phyloP scores from a whole-genome alignment of 2,888 invertebrate species.

The Rhogogaster chlorosoma region DNA sequence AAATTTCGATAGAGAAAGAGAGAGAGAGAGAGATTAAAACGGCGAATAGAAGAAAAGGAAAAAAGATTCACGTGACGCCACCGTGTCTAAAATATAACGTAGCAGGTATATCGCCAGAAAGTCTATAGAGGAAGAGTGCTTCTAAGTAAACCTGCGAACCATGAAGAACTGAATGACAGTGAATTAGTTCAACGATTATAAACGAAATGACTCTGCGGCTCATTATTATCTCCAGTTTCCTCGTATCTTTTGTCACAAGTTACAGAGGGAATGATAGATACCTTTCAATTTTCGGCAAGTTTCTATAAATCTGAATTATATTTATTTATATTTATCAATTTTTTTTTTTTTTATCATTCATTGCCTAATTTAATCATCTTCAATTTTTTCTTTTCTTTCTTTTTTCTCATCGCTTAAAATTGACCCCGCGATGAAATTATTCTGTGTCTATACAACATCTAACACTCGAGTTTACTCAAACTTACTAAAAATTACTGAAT shows the following conservation, averaged over 20 bases:
- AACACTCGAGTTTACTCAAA: too few species aligned
- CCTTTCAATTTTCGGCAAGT: slow-evolving; percentile 65
- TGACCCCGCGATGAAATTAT: too few species aligned
- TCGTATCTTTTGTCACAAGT: slow-evolving; percentile 50
- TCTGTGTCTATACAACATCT: too few species aligned
- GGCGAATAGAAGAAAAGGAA: too few species aligned
- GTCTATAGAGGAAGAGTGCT: background rate
- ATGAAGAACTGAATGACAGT: slow-evolving; percentile 49
- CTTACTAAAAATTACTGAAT: too few species aligned
- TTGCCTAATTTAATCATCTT: background rate
- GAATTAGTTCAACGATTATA: slow-evolving; percentile 31
- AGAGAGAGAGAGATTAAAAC: too few species aligned
- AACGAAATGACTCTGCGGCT: slow-evolving; percentile 52
- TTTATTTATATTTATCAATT: too few species aligned
- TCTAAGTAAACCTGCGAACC: background rate
- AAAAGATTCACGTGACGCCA: too few species aligned
- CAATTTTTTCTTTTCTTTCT: background rate
- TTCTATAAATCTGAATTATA: background rate
- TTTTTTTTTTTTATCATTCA: background rate
- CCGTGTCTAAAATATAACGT: background rate
- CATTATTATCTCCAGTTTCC: slow-evolving; percentile 54
- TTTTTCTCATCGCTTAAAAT: too few species aligned
- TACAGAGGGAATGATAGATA: slow-evolving; percentile 69
- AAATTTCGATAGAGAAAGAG: too few species aligned
- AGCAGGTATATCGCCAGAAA: background rate